These are phyloP conservation scores for Atethmia centrago DNA, from an alignment of 2,888 invertebrate genomes.

Conservation along the genomic window DNA sequence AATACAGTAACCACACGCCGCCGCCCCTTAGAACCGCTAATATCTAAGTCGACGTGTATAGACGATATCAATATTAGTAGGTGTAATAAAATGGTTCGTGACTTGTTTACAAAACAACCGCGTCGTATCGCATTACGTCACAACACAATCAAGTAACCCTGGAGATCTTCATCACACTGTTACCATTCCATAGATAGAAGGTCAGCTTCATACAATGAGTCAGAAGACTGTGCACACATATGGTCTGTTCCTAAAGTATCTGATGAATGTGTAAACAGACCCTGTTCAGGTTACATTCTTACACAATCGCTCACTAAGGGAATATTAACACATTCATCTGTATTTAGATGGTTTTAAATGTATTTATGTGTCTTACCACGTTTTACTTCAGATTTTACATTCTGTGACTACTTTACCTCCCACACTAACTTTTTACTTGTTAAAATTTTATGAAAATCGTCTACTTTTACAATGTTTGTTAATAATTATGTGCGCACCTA, in stretches of 20 bases:
- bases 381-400: too few species aligned
- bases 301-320: neutral
- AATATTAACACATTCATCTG: neutral
- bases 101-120: conserved; percentile 40
- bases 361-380: neutral
- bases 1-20: neutral
- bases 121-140: conserved; percentile 17
- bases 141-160: too few species aligned
- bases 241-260: neutral
- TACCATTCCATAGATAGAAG: neutral
- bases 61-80: conserved; percentile 8
- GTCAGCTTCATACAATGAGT: neutral
- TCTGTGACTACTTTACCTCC: too few species aligned
- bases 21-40: too few species aligned
- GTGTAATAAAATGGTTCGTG: conserved; percentile 4
- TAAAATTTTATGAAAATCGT: too few species aligned
- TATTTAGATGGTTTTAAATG: neutral
- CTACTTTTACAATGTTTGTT: too few species aligned
- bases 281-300: neutral
- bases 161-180: conserved; percentile 11
- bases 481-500: too few species aligned
- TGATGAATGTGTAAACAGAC: neutral
- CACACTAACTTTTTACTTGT: too few species aligned
- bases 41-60: neutral
- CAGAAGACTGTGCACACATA: neutral